A percentile compares a stretch with the other conserved stretches of the same genome.
phyloP scores from a whole-genome alignment of 2,113 vertebrate species.

The Arothron firmamentum region DNA sequence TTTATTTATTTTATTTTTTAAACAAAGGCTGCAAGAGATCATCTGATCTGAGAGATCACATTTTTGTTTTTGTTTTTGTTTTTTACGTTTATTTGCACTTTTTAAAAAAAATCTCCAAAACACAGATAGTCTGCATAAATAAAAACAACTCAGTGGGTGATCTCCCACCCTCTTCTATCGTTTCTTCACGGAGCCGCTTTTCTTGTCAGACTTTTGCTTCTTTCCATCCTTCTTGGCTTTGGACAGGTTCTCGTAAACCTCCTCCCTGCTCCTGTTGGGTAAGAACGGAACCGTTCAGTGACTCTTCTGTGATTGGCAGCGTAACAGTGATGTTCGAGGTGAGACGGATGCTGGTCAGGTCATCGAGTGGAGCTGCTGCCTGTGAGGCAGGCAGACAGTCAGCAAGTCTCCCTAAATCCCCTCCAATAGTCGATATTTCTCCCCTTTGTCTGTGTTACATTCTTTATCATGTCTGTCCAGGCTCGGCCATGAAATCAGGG shows the following conservation, averaged over 20 bases:
- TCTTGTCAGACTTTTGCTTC: slow-evolving; percentile 85
- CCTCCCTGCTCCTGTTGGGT: slow-evolving; percentile 80
- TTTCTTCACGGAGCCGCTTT: slow-evolving; percentile 81
- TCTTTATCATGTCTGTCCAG: too few species aligned
- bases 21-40: slow-evolving; percentile 28
- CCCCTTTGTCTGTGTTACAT: too few species aligned
- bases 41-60: slow-evolving; percentile 6
- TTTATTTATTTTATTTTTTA: slow-evolving; percentile 39
- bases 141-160: slow-evolving; percentile 5
- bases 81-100: not conserved
- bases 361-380: slow-evolving; percentile 6
- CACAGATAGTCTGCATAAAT: not conserved
- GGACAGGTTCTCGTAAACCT: slow-evolving; percentile 86
- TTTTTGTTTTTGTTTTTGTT: not conserved
- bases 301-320: not conserved
- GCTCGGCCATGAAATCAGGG: too few species aligned
- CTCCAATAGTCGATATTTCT: not conserved
- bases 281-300: slow-evolving; percentile 3
- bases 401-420: slow-evolving; percentile 6
- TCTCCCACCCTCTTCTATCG: slow-evolving; percentile 68
- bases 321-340: too few species aligned
- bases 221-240: slow-evolving; percentile 82
- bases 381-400: not conserved
- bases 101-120: slow-evolving; percentile 20
- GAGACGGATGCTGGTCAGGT: slow-evolving; percentile 2